Conservation (phyloP, 2,113 vertebrate species). For the Microcebus murinus region DNA sequence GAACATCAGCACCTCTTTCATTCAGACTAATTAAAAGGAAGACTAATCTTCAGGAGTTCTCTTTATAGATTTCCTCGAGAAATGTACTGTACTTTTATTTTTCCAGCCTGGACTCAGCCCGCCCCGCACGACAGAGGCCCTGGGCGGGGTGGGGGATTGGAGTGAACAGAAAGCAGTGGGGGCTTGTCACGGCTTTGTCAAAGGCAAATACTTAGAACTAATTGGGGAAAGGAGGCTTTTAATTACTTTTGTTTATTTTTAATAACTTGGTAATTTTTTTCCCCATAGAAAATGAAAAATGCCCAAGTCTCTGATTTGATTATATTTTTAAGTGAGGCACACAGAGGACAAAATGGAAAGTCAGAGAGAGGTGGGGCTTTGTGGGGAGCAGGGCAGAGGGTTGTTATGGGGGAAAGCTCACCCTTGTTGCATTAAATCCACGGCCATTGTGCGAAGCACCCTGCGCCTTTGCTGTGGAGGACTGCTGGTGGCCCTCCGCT, state of each 20-base stretch:
- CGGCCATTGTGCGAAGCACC: accelerated
- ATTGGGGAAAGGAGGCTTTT: background rate
- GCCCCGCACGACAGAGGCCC: background rate
- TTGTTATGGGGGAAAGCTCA: accelerated
- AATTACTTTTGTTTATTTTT: background rate
- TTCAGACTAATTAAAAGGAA: background rate
- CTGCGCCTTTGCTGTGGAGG: accelerated
- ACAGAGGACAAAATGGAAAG: no score
- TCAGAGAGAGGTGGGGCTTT: background rate
- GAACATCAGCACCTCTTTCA: background rate
- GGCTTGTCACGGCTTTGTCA: accelerated
- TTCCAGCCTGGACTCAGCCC: background rate
- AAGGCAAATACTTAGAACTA: background rate
- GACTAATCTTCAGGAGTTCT: background rate
- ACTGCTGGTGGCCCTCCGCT: accelerated
- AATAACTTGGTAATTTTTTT: background rate
- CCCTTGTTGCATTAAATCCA: background rate
- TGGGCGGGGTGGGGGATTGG: background rate
- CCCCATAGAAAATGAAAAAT: background rate
- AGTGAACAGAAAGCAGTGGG: accelerated
- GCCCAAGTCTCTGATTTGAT: background rate
- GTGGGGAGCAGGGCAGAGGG: background rate
- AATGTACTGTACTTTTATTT: background rate
- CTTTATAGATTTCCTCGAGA: background rate
- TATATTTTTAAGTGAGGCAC: background rate